Percentiles rank a stretch among this genome's conserved stretches.
phyloP scores from a whole-genome alignment of 2,797 vertebrate genomes.

The Acropternis orthonyx region DNA sequence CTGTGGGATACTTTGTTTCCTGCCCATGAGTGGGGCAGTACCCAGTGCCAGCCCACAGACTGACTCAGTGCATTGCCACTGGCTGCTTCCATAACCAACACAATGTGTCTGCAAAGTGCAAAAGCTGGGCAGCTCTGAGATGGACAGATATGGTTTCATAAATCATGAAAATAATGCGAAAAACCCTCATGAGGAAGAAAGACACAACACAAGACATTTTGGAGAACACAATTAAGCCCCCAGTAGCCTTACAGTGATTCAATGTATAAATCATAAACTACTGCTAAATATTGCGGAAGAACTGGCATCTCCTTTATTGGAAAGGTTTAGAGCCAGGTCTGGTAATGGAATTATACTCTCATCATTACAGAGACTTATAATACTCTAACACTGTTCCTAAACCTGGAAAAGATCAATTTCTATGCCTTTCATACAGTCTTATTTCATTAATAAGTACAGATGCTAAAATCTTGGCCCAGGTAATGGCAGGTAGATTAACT shows the following conservation, averaged over 20 bases:
- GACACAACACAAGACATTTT: background rate
- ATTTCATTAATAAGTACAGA: background rate
- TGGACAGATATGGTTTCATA: background rate
- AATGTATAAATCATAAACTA: background rate
- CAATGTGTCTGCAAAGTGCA: background rate
- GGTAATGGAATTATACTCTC: background rate
- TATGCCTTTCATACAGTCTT: background rate
- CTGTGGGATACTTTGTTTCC: background rate
- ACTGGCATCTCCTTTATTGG: background rate
- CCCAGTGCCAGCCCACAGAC: accelerated
- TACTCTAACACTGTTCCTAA: background rate
- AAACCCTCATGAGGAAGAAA: background rate
- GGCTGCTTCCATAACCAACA: background rate
- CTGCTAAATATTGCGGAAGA: background rate
- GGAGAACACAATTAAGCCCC: background rate
- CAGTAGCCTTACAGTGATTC: background rate
- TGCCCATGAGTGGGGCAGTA: background rate
- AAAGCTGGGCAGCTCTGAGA: background rate
- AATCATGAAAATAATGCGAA: background rate
- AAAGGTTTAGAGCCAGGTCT: background rate
- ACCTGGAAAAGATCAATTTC: background rate
- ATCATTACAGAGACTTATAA: background rate
- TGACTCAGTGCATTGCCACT: background rate
- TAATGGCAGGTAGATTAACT: background rate
- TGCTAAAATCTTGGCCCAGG: background rate